Evolutionary conservation across 2,113 vertebrate species (phyloP), one percentile per base, ranked within the genome.

Genomic region (Pitta sordida): DNA sequence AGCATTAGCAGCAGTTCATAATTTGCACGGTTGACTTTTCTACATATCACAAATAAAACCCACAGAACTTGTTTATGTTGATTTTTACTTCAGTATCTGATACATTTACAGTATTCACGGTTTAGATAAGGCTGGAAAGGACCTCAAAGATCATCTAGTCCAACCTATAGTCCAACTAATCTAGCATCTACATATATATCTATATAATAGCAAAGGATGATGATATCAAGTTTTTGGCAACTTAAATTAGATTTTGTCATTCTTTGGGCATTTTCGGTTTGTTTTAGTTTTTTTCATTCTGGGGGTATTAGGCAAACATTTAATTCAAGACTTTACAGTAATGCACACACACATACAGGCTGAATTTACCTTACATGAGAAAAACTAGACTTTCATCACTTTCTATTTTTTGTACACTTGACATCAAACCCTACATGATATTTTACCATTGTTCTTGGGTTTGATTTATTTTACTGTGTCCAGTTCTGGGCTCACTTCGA

Each of bases 181-280:
- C n/a, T n/a, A n/a, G n/a, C n/a, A n/a, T n/a, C n/a, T n/a, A n/a
- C n/a, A n/a, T n/a, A n/a, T n/a, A n/a, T n/a, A n/a, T n/a, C n/a
- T n/a, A 26, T 46, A 10, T 32, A 59, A 37, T 23, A 51, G 3
- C 10, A 41, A 39, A 41, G 6, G 19, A 67, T 43, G n/a, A 41
- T 3, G 26, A 19, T 46, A 70, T 41, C 12, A 55, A 34, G 20
- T 27, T 69, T 10, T 23, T 67, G 13, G 8, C 14, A 55, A n/a
- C 6, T 53, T 68, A 53, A 73, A 56, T 34, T 34, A 67, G 9
- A 36, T 73, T 68, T 69, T 73, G 2, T 20, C 0, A 2, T 68
- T 90, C 4, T 63, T 71, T 39, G 11, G 9, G 8, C 0, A 0
- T 3, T 18, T 34, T 32, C 19, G 6, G 7, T 5, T 62, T 48